These are phyloP conservation scores for Epicampocera succincta DNA, from an alignment of 2,888 invertebrate species.

Conservation along the genomic window DNA sequence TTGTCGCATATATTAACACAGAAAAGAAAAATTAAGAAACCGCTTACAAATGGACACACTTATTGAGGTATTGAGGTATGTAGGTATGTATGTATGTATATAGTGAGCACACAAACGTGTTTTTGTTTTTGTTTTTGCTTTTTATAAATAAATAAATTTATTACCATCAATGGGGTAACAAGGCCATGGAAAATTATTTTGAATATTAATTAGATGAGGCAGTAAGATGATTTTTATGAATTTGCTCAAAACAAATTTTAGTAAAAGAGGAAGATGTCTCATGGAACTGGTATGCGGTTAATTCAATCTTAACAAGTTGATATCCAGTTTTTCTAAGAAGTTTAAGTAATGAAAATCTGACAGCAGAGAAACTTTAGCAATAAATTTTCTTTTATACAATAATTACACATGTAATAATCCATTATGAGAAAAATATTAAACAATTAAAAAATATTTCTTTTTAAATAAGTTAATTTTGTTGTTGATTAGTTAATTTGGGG, in stretches of 20 bases:
- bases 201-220: constrained; percentile 56
- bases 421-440: too few relatives aligned
- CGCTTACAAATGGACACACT: not conserved
- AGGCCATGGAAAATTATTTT: constrained; percentile 63
- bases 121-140: not conserved
- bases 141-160: constrained; percentile 57
- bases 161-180: constrained; percentile 61
- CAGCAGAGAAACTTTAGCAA: too few relatives aligned
- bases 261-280: not conserved
- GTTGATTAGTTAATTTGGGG: too few relatives aligned
- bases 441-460: too few relatives aligned
- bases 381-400: too few relatives aligned
- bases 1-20: constrained; percentile 70
- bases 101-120: constrained; percentile 28
- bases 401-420: too few relatives aligned
- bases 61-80: not conserved
- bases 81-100: too few relatives aligned
- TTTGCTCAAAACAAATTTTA: constrained; percentile 17
- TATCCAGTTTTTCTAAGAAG: not conserved
- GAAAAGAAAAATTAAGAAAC: not conserved
- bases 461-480: too few relatives aligned
- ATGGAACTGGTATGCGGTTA: constrained; percentile 23
- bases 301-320: constrained; percentile 31
- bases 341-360: too few relatives aligned
- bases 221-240: not conserved